These are phyloP conservation scores for Chymomyza costata DNA, from an alignment of 1,140 invertebrate species.

Conservation along the genomic window DNA sequence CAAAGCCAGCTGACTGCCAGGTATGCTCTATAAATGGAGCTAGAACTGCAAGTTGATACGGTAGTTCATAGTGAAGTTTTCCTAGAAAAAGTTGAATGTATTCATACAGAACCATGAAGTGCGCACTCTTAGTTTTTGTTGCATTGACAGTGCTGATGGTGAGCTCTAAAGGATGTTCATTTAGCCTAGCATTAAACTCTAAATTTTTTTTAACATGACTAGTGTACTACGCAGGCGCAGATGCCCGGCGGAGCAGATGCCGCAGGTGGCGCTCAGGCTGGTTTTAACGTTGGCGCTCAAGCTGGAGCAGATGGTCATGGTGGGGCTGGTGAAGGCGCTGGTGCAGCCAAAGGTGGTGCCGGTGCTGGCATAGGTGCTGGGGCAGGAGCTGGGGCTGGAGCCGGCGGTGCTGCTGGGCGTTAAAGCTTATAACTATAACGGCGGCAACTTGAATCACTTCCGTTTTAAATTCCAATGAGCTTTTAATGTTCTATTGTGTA, in stretches of 20 bases:
- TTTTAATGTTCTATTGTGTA: slow-evolving; percentile 10
- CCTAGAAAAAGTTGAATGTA: too few species aligned
- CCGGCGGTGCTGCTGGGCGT: slow-evolving; percentile 19
- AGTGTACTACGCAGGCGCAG: slow-evolving; percentile 30
- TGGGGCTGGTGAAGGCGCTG: too few species aligned
- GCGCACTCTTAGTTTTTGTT: slow-evolving; percentile 1
- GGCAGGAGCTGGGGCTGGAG: background rate
- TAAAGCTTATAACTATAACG: too few species aligned
- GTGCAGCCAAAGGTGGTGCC: too few species aligned
- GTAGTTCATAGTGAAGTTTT: background rate
- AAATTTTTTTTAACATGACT: background rate
- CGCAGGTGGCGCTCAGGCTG: slow-evolving; percentile 24
- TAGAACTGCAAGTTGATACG: too few species aligned
- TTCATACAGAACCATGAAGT: slow-evolving; percentile 26
- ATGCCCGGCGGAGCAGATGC: slow-evolving; percentile 9
- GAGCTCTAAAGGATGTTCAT: slow-evolving; percentile 2
- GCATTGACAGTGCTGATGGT: slow-evolving; percentile 30
- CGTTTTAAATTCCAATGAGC: slow-evolving; percentile 21
- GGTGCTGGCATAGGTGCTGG: too few species aligned
- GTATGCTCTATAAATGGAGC: slow-evolving; percentile 15
- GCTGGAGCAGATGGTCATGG: too few species aligned
- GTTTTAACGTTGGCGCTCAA: slow-evolving; percentile 6
- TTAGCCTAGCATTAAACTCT: background rate
- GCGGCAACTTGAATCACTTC: slow-evolving; percentile 9
- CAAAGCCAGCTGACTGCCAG: background rate